A percentile compares a stretch with the other conserved stretches of the same genome.
phyloP scores from a whole-genome alignment of 2,797 vertebrate species.

The Enteromius viviparus region DNA sequence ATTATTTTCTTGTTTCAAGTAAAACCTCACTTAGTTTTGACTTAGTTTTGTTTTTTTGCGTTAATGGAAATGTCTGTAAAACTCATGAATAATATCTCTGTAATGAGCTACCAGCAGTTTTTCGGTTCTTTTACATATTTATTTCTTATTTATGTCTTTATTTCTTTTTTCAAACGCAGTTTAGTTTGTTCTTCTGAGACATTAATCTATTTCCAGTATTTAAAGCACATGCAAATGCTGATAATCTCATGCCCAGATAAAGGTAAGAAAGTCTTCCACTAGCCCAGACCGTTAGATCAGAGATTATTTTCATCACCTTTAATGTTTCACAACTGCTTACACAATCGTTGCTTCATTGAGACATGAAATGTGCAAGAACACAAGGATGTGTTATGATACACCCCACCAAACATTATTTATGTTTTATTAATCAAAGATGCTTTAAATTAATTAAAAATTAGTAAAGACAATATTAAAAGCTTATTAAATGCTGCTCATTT shows the following conservation, averaged over 20 bases:
- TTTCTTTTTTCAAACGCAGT: background rate
- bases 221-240: slow-evolving; percentile 55
- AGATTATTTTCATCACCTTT: slow-evolving; percentile 17
- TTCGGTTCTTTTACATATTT: background rate
- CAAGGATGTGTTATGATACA: background rate
- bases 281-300: slow-evolving; percentile 15
- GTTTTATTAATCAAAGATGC: background rate
- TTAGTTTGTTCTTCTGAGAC: background rate
- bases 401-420: too few relatives aligned
- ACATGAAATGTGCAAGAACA: slow-evolving; percentile 6
- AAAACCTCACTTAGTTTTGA: too few relatives aligned
- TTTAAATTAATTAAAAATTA: background rate
- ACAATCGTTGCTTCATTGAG: slow-evolving; percentile 9
- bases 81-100: background rate
- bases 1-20: too few relatives aligned
- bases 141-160: background rate
- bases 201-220: slow-evolving; percentile 45
- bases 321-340: background rate
- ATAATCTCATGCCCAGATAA: slow-evolving; percentile 31
- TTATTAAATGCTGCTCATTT: background rate
- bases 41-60: background rate
- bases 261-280: background rate
- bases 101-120: background rate
- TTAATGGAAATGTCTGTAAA: background rate
- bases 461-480: background rate